Evolutionary conservation across 2,888 invertebrate genomes (phyloP).

Genomic region (Epistrophe grossulariae): DNA sequence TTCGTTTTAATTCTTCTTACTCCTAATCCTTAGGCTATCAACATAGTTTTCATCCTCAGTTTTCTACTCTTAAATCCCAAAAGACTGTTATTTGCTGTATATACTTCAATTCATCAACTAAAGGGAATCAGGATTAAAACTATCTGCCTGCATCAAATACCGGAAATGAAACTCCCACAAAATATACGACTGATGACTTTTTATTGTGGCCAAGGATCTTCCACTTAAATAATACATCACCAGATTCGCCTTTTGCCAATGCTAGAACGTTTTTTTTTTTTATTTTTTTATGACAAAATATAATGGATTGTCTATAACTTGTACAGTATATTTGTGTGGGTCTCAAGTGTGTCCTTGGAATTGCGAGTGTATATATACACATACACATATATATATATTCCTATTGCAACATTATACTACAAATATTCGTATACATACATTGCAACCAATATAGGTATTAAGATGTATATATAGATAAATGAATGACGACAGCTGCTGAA

Average conservation of each 20-base stretch:
- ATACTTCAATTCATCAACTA: conserved; percentile 21
- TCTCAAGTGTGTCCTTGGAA: conserved; percentile 62
- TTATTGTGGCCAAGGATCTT: conserved; percentile 6
- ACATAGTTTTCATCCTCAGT: background rate
- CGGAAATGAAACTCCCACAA: conserved; percentile 58
- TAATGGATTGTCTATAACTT: conserved; percentile 59
- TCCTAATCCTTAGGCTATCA: background rate
- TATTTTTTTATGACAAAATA: conserved; percentile 62
- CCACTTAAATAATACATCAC: conserved; percentile 16
- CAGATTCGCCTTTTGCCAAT: conserved; percentile 44
- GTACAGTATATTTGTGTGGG: conserved; percentile 1
- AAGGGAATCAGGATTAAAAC: conserved; percentile 55
- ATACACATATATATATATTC: background rate
- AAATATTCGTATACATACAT: background rate
- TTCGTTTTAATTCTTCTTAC: background rate
- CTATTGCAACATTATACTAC: conserved; percentile 1
- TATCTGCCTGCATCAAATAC: conserved; percentile 42
- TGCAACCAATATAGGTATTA: background rate
- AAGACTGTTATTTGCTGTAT: conserved; percentile 8
- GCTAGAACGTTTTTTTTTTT: conserved; percentile 35
- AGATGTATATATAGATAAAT: background rate
- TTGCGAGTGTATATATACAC: conserved; percentile 13
- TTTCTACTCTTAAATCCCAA: conserved; percentile 29
- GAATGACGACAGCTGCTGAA: conserved; percentile 34
- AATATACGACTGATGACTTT: conserved; percentile 10